Percentiles rank a stretch among this genome's conserved stretches.
phyloP scores from a whole-genome alignment of 2,888 invertebrate species.

The Epinotia bilunana region DNA sequence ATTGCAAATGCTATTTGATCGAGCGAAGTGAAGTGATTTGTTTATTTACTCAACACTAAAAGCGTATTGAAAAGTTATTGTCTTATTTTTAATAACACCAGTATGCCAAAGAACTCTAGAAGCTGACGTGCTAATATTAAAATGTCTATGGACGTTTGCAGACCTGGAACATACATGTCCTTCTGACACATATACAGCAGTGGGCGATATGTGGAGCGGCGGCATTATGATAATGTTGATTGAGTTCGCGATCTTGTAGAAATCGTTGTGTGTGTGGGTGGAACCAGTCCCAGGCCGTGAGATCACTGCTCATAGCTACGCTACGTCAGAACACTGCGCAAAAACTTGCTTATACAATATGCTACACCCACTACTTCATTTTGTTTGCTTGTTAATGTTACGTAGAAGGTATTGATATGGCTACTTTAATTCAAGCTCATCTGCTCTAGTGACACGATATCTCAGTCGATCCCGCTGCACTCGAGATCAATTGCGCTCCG shows the following conservation, averaged over 20 bases:
- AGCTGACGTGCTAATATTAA: not conserved
- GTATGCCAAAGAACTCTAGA: conserved; percentile 11
- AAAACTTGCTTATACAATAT: not conserved
- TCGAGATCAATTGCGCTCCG: not conserved
- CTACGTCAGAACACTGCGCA: not conserved
- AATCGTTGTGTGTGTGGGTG: conserved; percentile 61
- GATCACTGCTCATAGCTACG: not conserved
- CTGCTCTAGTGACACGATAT: not conserved
- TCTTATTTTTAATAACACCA: no score
- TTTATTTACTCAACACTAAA: no score
- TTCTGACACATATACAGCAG: conserved; percentile 1
- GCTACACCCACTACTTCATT: not conserved
- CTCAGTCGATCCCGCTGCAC: not conserved
- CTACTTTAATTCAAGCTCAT: not conserved
- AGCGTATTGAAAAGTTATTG: no score
- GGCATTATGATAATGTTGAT: conserved; percentile 33
- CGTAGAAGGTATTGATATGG: not conserved
- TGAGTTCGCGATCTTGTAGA: conserved; percentile 44
- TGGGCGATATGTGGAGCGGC: conserved; percentile 27
- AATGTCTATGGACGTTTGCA: conserved; percentile 7
- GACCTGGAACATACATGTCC: not conserved
- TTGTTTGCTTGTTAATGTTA: not conserved
- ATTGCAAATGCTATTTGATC: not conserved
- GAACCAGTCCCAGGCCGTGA: conserved; percentile 48
- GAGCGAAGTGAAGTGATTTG: not conserved